Percentiles rank a stretch among this genome's conserved stretches.
Conservation (phyloP, 2,113 vertebrate species). For the Archilochus colubris region DNA sequence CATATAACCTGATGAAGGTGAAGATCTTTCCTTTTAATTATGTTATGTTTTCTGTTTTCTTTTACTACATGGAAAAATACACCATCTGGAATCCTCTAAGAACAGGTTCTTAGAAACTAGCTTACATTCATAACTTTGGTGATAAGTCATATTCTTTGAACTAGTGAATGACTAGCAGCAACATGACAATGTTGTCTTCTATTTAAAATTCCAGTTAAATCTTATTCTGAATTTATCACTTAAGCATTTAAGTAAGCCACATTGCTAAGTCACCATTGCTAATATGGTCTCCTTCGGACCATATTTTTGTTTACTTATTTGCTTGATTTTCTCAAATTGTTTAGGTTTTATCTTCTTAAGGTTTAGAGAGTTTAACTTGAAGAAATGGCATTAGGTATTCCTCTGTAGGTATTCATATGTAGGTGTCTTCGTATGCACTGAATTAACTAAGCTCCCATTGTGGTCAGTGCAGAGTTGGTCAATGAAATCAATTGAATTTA, state of each 20-base stretch:
- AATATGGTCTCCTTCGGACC: neutral
- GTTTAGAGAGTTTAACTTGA: neutral
- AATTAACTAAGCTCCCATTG: neutral
- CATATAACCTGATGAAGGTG: neutral
- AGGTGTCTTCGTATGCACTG: neutral
- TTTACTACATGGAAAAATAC: constrained; percentile 15
- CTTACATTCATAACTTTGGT: constrained; percentile 1
- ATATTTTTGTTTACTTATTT: neutral
- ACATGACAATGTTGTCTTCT: neutral
- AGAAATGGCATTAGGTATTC: neutral
- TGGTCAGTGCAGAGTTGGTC: neutral
- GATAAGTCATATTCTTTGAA: constrained; percentile 4
- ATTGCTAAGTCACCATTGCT: neutral
- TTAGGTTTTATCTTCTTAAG: neutral
- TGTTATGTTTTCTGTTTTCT: neutral
- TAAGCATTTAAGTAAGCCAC: neutral
- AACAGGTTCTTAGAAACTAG: neutral
- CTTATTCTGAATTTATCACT: neutral
- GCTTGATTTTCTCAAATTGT: neutral
- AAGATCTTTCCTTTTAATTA: neutral
- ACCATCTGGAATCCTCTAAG: constrained; percentile 24
- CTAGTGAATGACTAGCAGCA: neutral
- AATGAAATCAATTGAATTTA: neutral
- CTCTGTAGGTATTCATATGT: neutral
- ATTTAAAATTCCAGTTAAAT: constrained; percentile 10